These are phyloP conservation scores for Myiozetetes cayanensis DNA, from an alignment of 2,113 vertebrate genomes.

Conservation along the genomic window DNA sequence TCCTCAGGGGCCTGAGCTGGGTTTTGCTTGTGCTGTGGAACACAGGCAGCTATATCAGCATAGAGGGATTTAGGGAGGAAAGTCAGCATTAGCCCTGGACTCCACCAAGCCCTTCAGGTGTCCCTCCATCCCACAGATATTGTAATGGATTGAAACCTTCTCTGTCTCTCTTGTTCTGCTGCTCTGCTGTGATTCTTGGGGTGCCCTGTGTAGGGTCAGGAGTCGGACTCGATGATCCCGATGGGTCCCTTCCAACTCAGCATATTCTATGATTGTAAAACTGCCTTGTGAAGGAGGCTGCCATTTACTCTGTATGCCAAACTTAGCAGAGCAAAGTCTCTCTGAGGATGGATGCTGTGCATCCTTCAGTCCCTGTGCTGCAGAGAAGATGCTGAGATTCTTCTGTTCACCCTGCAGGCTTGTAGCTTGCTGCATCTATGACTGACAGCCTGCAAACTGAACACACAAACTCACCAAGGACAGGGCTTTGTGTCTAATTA, in stretches of 20 bases:
- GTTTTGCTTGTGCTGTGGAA: background rate
- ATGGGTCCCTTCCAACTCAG: background rate
- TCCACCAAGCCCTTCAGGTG: background rate
- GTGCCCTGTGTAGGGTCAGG: background rate
- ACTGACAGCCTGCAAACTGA: constrained; percentile 5
- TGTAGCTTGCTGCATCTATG: background rate
- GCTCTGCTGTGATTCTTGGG: background rate
- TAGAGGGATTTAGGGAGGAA: background rate
- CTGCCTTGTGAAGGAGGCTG: background rate
- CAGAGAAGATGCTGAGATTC: background rate
- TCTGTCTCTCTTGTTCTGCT: background rate
- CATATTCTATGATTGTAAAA: background rate
- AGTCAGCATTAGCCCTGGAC: background rate
- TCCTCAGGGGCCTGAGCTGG: background rate
- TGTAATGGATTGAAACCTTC: background rate
- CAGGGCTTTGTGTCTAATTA: background rate
- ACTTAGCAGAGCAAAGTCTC: background rate
- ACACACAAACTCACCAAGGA: background rate
- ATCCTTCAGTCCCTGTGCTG: background rate
- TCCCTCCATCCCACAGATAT: background rate
- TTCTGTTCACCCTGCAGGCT: background rate
- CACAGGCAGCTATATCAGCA: background rate
- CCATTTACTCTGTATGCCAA: background rate
- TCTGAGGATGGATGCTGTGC: background rate
- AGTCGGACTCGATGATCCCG: background rate